Percentiles rank a stretch among this genome's conserved stretches.
These are phyloP conservation scores for Percopsis omiscomaycus DNA, from an alignment of 2,797 vertebrate genomes.

Conservation along the genomic window DNA sequence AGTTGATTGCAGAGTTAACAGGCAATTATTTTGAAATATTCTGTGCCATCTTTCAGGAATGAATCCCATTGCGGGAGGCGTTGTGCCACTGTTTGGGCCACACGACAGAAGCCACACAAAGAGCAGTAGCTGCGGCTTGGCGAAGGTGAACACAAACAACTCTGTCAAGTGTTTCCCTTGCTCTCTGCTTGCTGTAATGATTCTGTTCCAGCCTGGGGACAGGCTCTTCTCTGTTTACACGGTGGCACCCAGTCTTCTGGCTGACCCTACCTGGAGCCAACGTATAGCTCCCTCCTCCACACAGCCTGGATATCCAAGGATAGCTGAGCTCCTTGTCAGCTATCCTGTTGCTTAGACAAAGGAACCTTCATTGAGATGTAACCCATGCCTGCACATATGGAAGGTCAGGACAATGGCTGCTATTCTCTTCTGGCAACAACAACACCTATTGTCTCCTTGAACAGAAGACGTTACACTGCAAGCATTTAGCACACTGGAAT, in stretches of 20 bases:
- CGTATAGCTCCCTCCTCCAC: conserved; percentile 25
- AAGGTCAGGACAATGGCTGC: conserved; percentile 59
- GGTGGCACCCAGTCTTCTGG: conserved; percentile 44
- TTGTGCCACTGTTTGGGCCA: conserved; percentile 35
- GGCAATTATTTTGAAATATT: too few species aligned
- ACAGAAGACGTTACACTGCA: conserved; percentile 54
- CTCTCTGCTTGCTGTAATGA: conserved; percentile 34
- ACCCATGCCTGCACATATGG: conserved; percentile 61
- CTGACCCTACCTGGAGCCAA: conserved; percentile 58
- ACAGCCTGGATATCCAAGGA: conserved; percentile 1
- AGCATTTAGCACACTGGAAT: conserved; percentile 24
- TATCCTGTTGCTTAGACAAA: conserved; percentile 62
- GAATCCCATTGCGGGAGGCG: too few species aligned
- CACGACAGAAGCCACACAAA: conserved; percentile 44
- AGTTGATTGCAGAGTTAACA: too few species aligned
- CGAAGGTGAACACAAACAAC: conserved; percentile 57
- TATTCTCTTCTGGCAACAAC: conserved; percentile 61
- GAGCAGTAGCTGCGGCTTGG: conserved; percentile 42
- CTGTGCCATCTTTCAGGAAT: too few species aligned
- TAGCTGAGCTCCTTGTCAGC: conserved; percentile 38
- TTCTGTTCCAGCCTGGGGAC: conserved; percentile 49
- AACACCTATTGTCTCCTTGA: conserved; percentile 56
- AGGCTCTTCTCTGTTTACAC: conserved; percentile 52
- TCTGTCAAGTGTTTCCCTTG: conserved; percentile 42
- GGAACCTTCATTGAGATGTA: conserved; percentile 59